phyloP scores from a whole-genome alignment of 2,113 vertebrate genomes.

The Trogon melanurus region DNA sequence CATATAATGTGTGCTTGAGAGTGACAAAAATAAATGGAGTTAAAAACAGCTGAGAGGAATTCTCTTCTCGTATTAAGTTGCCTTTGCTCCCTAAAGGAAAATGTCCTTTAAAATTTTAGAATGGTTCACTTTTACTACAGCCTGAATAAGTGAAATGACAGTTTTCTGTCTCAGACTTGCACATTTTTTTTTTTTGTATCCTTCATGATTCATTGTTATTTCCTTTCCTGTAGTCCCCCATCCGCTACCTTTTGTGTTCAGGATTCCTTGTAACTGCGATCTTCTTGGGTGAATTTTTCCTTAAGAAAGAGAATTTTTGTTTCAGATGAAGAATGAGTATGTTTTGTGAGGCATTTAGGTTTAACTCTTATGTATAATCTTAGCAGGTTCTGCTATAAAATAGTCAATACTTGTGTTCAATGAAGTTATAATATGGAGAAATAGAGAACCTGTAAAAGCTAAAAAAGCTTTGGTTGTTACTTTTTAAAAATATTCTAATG shows the following conservation, averaged over 20 bases:
- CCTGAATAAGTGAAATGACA: neutral
- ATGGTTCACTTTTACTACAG: neutral
- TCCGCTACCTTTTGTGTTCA: neutral
- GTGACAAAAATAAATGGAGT: neutral
- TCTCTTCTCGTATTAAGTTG: neutral
- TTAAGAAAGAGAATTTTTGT: neutral
- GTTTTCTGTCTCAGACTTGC: neutral
- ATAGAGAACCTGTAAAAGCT: neutral
- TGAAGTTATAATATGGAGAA: neutral
- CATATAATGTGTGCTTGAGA: neutral
- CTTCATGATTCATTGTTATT: neutral
- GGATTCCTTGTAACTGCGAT: neutral
- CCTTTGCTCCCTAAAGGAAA: neutral
- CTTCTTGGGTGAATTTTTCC: neutral
- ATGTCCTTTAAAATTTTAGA: neutral
- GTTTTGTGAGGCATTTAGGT: neutral
- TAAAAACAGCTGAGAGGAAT: neutral
- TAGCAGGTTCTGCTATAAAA: accelerated
- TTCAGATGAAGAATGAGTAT: neutral
- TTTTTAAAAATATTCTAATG: neutral
- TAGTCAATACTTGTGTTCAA: neutral
- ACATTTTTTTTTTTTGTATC: neutral
- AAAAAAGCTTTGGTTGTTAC: neutral
- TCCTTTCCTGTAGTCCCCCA: neutral
- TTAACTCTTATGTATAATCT: neutral